Conservation (phyloP, 2,888 invertebrate species). For the Leucania comma region DNA sequence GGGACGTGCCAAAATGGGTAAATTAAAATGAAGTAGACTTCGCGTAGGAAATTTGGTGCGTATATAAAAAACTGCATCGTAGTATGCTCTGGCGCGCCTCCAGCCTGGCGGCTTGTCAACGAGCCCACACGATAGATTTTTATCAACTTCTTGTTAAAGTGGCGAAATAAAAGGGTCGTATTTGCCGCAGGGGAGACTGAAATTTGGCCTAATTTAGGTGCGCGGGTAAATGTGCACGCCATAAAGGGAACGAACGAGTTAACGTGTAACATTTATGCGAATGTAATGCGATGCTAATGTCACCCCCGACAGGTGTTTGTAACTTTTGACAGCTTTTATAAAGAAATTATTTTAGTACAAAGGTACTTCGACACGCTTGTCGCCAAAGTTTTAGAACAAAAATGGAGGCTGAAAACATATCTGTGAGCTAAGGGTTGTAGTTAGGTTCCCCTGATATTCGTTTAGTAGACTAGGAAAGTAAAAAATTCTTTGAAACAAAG, state of each 20-base stretch:
- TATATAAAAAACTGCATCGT: slow-evolving; percentile 79
- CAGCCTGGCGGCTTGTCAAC: slow-evolving; percentile 77
- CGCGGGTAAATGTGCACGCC: slow-evolving; percentile 49
- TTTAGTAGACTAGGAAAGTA: slow-evolving; percentile 13
- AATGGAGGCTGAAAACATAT: slow-evolving; percentile 26
- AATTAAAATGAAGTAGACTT: slow-evolving; percentile 86
- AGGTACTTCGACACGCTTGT: slow-evolving; percentile 24
- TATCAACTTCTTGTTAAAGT: slow-evolving; percentile 64
- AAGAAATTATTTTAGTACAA: slow-evolving; percentile 44
- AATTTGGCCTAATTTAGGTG: slow-evolving; percentile 56
- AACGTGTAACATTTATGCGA: slow-evolving; percentile 51
- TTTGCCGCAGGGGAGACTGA: slow-evolving; percentile 40
- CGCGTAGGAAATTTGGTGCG: slow-evolving; percentile 74
- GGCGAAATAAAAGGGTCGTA: slow-evolving; percentile 57
- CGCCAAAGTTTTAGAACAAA: slow-evolving; percentile 34
- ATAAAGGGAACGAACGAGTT: slow-evolving; percentile 57
- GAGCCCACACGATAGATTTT: slow-evolving; percentile 67
- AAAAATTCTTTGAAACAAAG: slow-evolving; percentile 14
- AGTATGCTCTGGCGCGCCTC: slow-evolving; percentile 75
- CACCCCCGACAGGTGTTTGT: slow-evolving; percentile 59
- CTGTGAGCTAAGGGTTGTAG: slow-evolving; percentile 1
- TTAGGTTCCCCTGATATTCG: slow-evolving; percentile 24
- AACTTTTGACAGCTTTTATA: slow-evolving; percentile 50
- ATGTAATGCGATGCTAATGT: slow-evolving; percentile 61
- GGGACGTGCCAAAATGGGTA: slow-evolving; percentile 87